Evolutionary conservation across 2,113 vertebrate genomes (phyloP).

Genomic region (Acanthochromis polyacanthus): DNA sequence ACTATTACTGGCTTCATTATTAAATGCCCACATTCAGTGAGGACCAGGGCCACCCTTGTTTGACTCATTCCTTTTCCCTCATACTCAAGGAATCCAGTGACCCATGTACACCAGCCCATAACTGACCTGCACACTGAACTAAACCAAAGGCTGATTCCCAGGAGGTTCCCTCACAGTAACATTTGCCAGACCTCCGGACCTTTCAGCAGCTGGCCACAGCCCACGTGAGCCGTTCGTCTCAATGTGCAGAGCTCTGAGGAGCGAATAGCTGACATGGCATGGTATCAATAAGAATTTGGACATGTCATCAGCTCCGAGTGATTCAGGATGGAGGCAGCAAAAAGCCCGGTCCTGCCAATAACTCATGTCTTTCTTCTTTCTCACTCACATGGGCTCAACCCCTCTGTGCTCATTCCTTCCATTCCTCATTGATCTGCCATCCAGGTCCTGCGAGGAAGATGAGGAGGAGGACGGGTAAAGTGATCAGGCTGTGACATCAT

Average conservation of each 20-base stretch:
- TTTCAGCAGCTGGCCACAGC: constrained; percentile 15
- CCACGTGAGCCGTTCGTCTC: constrained; percentile 22
- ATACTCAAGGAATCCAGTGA: constrained; percentile 70
- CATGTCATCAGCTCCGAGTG: constrained; percentile 60
- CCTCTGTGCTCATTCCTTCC: constrained; percentile 73
- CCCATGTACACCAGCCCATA: constrained; percentile 41
- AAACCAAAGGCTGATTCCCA: constrained; percentile 49
- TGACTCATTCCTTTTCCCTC: constrained; percentile 76
- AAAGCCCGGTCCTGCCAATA: constrained; percentile 49
- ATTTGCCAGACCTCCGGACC: constrained; percentile 33
- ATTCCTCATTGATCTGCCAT: constrained; percentile 77
- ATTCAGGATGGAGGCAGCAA: constrained; percentile 56
- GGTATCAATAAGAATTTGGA: constrained; percentile 64
- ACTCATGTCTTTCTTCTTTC: constrained; percentile 33
- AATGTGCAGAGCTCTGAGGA: constrained; percentile 32
- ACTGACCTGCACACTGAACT: constrained; percentile 38
- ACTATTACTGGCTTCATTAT: constrained; percentile 32
- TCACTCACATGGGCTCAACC: constrained; percentile 1
- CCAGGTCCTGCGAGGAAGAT: constrained; percentile 39
- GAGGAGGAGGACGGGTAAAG: constrained; percentile 69
- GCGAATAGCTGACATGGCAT: constrained; percentile 56
- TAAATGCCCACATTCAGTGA: constrained; percentile 43
- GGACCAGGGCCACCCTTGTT: constrained; percentile 49
- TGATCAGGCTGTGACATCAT: constrained; percentile 82
- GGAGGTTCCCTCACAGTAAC: constrained; percentile 45